Conservation (phyloP, 2,888 invertebrate species). For the Hartigia nigra region DNA sequence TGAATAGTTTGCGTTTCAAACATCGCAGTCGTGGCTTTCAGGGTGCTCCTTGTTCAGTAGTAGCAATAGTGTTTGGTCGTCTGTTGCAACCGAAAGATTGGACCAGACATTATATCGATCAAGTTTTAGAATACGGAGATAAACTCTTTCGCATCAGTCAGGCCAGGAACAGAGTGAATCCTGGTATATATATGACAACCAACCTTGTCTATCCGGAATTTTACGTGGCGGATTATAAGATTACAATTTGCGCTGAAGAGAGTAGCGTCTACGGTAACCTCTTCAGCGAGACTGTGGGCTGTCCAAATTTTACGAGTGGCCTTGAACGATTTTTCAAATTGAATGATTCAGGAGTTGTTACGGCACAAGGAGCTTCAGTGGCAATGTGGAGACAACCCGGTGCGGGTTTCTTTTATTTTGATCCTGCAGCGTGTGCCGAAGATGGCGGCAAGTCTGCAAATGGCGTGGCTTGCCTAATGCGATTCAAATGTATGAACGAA, state of each 20-base stretch:
- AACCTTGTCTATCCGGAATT: conserved; percentile 51
- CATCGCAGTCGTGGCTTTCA: conserved; percentile 51
- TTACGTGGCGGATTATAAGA: conserved; percentile 52
- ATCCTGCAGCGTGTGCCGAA: conserved; percentile 72
- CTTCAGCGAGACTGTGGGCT: conserved; percentile 44
- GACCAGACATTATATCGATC: conserved; percentile 43
- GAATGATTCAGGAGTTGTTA: conserved; percentile 68
- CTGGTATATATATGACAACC: conserved; percentile 44
- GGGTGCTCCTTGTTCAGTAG: conserved; percentile 45
- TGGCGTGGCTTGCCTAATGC: conserved; percentile 49
- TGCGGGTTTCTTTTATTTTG: conserved; percentile 69
- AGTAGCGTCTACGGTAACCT: conserved; percentile 49
- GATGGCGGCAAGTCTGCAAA: conserved; percentile 61
- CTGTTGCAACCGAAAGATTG: conserved; percentile 51
- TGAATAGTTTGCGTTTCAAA: conserved; percentile 49
- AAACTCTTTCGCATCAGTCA: conserved; percentile 49
- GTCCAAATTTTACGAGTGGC: conserved; percentile 56
- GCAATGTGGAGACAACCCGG: conserved; percentile 70
- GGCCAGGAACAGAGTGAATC: conserved; percentile 35
- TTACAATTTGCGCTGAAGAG: conserved; percentile 46
- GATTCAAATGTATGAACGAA: conserved; percentile 43
- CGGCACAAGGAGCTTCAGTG: conserved; percentile 69
- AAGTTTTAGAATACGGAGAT: conserved; percentile 50
- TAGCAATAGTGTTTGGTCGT: conserved; percentile 49
- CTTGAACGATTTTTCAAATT: conserved; percentile 62